A percentile compares a stretch with the other conserved stretches of the same genome.
Conservation (phyloP, 2,888 invertebrate species). For the Argyra leucocephala region DNA sequence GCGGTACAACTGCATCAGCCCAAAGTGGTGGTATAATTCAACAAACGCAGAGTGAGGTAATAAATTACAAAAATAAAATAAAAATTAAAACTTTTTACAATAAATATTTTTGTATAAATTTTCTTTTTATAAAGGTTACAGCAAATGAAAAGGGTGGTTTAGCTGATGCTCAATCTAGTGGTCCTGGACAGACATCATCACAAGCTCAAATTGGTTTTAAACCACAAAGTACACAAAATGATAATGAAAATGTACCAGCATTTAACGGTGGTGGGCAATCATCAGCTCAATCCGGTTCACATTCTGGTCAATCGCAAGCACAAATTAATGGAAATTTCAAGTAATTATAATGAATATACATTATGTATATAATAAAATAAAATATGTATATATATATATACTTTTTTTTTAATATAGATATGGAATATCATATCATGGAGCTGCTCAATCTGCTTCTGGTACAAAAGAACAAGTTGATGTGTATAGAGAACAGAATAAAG, state of each 20-base stretch:
- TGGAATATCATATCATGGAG: conserved; percentile 67
- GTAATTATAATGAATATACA: conserved; percentile 24
- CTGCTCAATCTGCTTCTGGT: conserved; percentile 74
- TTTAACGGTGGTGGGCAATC: conserved; percentile 69
- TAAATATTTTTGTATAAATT: no score
- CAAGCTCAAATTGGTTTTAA: conserved; percentile 83
- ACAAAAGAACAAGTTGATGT: conserved; percentile 48
- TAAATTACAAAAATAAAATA: no score
- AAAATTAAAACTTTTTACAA: no score
- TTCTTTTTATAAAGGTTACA: conserved; percentile 61
- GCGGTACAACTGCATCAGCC: conserved; percentile 64
- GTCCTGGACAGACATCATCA: conserved; percentile 74
- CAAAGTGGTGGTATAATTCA: conserved; percentile 67
- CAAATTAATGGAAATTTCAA: conserved; percentile 70
- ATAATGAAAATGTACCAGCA: conserved; percentile 45
- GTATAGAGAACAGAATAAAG: conserved; percentile 59
- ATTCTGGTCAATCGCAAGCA: conserved; percentile 70
- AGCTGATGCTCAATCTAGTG: conserved; percentile 77
- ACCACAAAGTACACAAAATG: conserved; percentile 51
- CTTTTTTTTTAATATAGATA: conserved; percentile 44
- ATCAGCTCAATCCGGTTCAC: conserved; percentile 65
- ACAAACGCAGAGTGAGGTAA: conserved; percentile 49
- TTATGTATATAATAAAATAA: no score
- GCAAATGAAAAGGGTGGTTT: conserved; percentile 73
- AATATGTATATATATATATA: background rate